These are phyloP conservation scores for Phoenicopterus ruber DNA, from an alignment of 2,113 vertebrate genomes.

Conservation along the genomic window DNA sequence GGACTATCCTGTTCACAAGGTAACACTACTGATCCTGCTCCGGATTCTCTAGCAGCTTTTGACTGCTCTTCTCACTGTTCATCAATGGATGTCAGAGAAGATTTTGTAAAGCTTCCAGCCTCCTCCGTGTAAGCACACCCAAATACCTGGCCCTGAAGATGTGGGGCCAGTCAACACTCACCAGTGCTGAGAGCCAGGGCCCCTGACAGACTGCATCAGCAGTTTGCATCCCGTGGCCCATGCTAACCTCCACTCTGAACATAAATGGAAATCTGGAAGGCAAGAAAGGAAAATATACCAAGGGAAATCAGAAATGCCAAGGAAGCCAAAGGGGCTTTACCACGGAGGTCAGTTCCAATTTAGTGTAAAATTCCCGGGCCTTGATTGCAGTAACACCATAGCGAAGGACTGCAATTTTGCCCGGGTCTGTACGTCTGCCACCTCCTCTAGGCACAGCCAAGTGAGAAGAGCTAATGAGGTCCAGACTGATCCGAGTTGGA, in stretches of 20 bases:
- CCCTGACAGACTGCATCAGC: background rate
- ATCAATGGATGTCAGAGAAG: background rate
- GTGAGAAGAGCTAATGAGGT: slow-evolving; percentile 7
- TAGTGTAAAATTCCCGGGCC: background rate
- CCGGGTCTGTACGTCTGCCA: background rate
- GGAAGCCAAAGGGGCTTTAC: background rate
- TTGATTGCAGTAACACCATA: background rate
- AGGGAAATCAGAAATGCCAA: background rate
- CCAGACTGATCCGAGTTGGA: slow-evolving; percentile 22
- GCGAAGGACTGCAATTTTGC: background rate
- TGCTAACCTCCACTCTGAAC: background rate
- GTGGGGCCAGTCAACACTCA: background rate
- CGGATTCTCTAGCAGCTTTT: background rate
- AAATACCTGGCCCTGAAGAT: background rate
- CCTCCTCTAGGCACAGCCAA: background rate
- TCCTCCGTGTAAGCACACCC: background rate
- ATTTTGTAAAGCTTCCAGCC: background rate
- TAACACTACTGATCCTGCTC: background rate
- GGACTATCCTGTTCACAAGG: background rate
- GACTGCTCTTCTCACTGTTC: background rate
- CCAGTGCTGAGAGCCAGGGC: background rate
- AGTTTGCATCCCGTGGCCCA: background rate
- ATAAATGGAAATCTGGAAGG: background rate
- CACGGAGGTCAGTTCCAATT: background rate
- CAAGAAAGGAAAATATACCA: background rate